Percentiles rank a stretch among this genome's conserved stretches.
phyloP scores from a whole-genome alignment of 2,113 vertebrate genomes.

The Mystacornis crossleyi region DNA sequence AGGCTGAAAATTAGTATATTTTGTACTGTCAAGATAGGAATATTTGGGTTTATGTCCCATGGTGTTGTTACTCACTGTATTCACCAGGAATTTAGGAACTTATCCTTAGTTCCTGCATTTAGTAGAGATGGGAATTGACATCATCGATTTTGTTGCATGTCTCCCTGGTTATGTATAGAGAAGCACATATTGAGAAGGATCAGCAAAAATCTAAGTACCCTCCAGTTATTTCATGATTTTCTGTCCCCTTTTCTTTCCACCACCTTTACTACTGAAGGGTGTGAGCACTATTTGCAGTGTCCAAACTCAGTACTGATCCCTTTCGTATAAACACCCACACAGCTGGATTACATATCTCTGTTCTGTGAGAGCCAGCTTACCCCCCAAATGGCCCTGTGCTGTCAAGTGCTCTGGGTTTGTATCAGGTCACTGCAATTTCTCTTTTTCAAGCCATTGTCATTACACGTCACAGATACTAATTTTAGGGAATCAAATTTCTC shows the following conservation, averaged over 20 bases:
- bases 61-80: not conserved
- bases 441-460: not conserved
- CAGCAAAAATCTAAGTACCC: not conserved
- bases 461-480: not conserved
- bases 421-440: not conserved
- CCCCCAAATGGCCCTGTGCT: rapidly evolving
- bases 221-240: not conserved
- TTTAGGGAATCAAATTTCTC: not conserved
- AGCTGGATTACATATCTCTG: not conserved
- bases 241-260: not conserved
- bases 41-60: not conserved
- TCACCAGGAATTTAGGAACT: not conserved
- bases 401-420: not conserved
- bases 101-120: not conserved
- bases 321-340: not conserved
- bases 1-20: not conserved
- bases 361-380: not conserved
- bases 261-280: not conserved
- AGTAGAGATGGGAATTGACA: not conserved
- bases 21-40: not conserved
- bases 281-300: not conserved
- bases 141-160: not conserved
- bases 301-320: not conserved
- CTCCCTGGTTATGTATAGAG: not conserved
- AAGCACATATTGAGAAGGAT: not conserved